These are phyloP conservation scores for Atlantisia rogersi DNA, from an alignment of 2,113 vertebrate species.

Conservation along the genomic window DNA sequence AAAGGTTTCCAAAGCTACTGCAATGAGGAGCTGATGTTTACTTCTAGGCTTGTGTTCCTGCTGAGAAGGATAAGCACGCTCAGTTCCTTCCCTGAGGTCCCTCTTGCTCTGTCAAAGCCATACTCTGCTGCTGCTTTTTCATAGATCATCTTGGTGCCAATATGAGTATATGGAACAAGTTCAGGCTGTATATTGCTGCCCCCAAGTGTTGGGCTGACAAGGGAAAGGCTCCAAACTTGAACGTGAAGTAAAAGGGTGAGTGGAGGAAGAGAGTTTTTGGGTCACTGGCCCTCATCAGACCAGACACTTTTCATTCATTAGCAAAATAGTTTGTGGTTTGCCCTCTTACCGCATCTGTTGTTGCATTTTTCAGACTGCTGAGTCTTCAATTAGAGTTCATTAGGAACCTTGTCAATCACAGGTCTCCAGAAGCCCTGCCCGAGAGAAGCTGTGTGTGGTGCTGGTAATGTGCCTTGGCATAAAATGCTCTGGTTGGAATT, in stretches of 20 bases:
- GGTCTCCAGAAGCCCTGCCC: not conserved
- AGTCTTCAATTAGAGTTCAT: conserved; percentile 75
- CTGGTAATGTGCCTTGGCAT: conserved; percentile 14
- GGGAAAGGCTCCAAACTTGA: not conserved
- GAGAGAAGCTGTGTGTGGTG: not conserved
- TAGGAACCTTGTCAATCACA: conserved; percentile 74
- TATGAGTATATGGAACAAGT: rapidly evolving
- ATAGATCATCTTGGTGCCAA: not conserved
- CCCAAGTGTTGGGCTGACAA: not conserved
- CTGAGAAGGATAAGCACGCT: not conserved
- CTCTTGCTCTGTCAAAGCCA: not conserved
- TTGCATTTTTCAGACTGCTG: conserved; percentile 28
- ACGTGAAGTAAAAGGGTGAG: not conserved
- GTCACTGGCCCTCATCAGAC: conserved; percentile 59
- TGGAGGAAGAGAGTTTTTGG: conserved; percentile 23
- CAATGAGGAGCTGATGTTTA: not conserved
- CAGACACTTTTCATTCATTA: conserved; percentile 56
- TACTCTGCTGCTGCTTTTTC: not conserved
- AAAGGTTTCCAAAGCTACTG: not conserved
- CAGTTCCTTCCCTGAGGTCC: not conserved
- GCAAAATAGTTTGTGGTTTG: conserved; percentile 24
- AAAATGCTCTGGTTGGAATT: not conserved
- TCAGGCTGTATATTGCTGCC: not conserved
- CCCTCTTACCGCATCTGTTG: conserved; percentile 58
- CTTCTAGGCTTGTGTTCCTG: not conserved